Evolutionary conservation across 1,140 invertebrate genomes (phyloP).

Genomic region (Trichogramma pretiosum): DNA sequence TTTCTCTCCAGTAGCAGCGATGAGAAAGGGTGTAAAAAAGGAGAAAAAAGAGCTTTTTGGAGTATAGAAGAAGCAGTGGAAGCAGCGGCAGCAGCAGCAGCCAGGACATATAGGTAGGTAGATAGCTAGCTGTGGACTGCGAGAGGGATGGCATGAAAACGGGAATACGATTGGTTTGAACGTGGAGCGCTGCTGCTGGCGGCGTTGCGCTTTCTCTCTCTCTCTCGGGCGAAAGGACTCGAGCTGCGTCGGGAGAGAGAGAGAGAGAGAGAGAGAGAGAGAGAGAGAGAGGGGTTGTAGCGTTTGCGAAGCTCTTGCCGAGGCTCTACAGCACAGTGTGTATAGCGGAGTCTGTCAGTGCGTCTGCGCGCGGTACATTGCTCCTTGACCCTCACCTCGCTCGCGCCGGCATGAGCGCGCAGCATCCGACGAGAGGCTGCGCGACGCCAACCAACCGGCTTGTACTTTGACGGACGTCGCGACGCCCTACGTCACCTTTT

Average conservation of each 20-base stretch:
- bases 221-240: background rate
- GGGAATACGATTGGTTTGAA: constrained; percentile 48
- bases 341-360: no score
- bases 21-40: constrained; percentile 17
- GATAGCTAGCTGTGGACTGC: constrained; percentile 21
- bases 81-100: constrained; percentile 29
- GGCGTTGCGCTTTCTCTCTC: background rate
- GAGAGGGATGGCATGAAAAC: constrained; percentile 43
- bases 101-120: no score
- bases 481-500: constrained; percentile 43
- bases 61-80: constrained; percentile 8
- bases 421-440: constrained; percentile 22
- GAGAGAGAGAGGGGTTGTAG: background rate
- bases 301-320: no score
- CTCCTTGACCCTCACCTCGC: constrained; percentile 39
- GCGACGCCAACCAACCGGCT: constrained; percentile 36
- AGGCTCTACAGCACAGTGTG: no score
- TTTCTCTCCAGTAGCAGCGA: constrained; percentile 2
- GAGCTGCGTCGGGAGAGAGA: background rate
- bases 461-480: constrained; percentile 43
- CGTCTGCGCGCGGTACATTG: constrained; percentile 43
- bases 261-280: background rate
- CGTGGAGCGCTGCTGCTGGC: no score
- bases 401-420: constrained; percentile 21
- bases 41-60: constrained; percentile 4